A percentile compares a stretch with the other conserved stretches of the same genome.
Conservation (phyloP, 2,888 invertebrate genomes). For the Stegophylla sp. region DNA sequence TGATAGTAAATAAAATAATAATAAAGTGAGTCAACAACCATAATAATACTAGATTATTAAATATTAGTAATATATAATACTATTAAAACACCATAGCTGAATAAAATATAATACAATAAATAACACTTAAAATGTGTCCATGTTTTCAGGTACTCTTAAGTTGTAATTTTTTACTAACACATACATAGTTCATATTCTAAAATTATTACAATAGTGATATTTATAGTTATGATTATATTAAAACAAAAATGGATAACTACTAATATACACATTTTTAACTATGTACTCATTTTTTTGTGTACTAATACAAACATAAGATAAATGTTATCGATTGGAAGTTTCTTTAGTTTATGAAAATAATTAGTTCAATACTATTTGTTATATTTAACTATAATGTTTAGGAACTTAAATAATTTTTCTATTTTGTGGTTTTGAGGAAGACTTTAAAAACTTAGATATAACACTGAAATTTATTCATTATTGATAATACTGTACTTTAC, state of each 20-base stretch:
- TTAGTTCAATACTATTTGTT: background rate
- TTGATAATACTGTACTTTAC: background rate
- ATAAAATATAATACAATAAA: constrained; percentile 26
- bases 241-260: background rate
- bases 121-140: constrained; percentile 21
- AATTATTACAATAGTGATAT: background rate
- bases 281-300: background rate
- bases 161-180: background rate
- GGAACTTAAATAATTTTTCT: constrained; percentile 18
- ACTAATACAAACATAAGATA: background rate
- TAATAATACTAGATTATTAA: constrained; percentile 11
- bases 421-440: constrained; percentile 14
- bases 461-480: background rate
- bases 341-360: background rate
- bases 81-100: constrained; percentile 17
- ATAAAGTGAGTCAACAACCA: constrained; percentile 10
- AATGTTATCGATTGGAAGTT: background rate
- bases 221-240: background rate
- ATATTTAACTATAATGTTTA: background rate
- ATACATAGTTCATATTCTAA: background rate
- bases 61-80: constrained; percentile 1
- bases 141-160: constrained; percentile 45
- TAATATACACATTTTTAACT: background rate
- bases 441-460: background rate
- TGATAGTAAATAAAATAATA: constrained; percentile 9